phyloP scores from a whole-genome alignment of 1,140 invertebrate genomes.

The Brachionus asplanchnoidis region DNA sequence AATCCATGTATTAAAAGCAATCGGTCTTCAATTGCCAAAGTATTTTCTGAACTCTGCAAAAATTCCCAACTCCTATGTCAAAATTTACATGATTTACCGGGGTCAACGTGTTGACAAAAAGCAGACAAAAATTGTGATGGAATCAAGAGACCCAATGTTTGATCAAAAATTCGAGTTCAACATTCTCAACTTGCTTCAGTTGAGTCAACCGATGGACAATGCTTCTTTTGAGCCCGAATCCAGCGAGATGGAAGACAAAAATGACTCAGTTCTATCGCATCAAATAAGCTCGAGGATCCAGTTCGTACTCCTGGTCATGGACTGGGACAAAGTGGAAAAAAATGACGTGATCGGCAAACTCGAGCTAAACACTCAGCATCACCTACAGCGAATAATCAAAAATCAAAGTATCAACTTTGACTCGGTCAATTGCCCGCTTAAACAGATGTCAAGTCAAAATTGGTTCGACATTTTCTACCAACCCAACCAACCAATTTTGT shows the following conservation, averaged over 20 bases:
- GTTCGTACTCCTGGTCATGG: slow-evolving; percentile 83
- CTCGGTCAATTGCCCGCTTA: not conserved
- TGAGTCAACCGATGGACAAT: slow-evolving; percentile 26
- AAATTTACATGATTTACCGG: slow-evolving; percentile 92
- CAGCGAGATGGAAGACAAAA: slow-evolving; percentile 10
- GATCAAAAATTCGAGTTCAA: slow-evolving; percentile 82
- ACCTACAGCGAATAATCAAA: not conserved
- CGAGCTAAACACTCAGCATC: slow-evolving; percentile 68
- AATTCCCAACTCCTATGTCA: slow-evolving; percentile 66
- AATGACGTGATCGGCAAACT: slow-evolving; percentile 93
- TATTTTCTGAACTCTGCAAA: slow-evolving; percentile 26
- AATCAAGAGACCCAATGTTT: slow-evolving; percentile 92
- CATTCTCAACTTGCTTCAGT: slow-evolving; percentile 52
- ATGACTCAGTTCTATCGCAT: slow-evolving; percentile 54
- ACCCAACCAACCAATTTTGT: slow-evolving; percentile 30
- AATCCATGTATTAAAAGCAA: slow-evolving; percentile 1
- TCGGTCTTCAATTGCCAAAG: not conserved
- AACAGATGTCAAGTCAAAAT: not conserved
- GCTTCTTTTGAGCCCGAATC: not conserved
- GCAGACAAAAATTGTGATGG: slow-evolving; percentile 96
- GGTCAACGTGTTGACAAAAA: slow-evolving; percentile 96
- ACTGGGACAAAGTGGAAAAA: slow-evolving; percentile 95
- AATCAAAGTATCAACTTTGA: not conserved
- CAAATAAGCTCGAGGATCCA: slow-evolving; percentile 81
- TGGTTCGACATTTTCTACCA: slow-evolving; percentile 36